Conservation (phyloP, 2,888 invertebrate species). For the Melipona beecheii region DNA sequence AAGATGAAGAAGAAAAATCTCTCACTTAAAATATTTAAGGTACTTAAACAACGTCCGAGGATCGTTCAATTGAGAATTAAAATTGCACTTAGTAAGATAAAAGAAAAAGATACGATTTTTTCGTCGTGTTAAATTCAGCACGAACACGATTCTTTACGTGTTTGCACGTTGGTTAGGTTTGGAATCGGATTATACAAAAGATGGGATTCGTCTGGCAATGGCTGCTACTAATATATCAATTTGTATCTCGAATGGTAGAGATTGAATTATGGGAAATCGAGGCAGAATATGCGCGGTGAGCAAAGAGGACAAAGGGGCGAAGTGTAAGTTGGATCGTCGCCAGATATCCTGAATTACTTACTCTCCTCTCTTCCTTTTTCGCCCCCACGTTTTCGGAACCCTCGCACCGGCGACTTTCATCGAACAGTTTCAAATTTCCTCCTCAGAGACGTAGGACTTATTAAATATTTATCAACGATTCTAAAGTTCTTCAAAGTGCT, state of each 20-base stretch:
- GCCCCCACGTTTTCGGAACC: slow-evolving; percentile 30
- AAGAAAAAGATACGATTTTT: no score
- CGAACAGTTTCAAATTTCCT: background rate
- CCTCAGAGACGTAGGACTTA: background rate
- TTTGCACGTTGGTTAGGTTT: slow-evolving; percentile 4
- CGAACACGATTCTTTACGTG: background rate
- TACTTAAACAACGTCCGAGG: no score
- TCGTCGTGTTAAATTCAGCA: background rate
- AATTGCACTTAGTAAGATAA: no score
- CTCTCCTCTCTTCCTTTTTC: slow-evolving; percentile 62
- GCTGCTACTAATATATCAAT: slow-evolving; percentile 56
- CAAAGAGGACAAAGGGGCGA: slow-evolving; percentile 46
- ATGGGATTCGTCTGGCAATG: slow-evolving; percentile 36
- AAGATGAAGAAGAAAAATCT: no score
- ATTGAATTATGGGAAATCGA: slow-evolving; percentile 52
- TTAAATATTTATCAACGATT: background rate
- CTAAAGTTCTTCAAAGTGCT: background rate
- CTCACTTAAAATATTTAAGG: no score
- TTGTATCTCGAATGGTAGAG: slow-evolving; percentile 44
- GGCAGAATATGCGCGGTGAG: slow-evolving; percentile 43
- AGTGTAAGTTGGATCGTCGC: slow-evolving; percentile 73
- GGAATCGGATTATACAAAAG: background rate
- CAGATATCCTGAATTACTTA: slow-evolving; percentile 77
- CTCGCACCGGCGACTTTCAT: slow-evolving; percentile 10
- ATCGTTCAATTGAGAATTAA: no score